phyloP scores from a whole-genome alignment of 1,140 invertebrate genomes.

The Drosophila cardini region DNA sequence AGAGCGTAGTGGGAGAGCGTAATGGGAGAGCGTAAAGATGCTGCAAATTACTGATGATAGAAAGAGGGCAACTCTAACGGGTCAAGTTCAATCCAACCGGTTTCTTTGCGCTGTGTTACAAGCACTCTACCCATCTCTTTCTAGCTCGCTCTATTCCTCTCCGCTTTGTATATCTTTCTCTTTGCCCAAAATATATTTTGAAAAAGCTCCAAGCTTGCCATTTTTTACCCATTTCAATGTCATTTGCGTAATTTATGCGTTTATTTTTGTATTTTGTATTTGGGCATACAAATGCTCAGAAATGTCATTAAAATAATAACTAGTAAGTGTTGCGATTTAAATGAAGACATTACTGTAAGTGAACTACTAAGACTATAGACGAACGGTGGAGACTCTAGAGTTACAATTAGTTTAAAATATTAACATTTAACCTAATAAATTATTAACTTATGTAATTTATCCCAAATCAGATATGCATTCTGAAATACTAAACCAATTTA shows the following conservation, averaged over 20 bases:
- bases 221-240: slow-evolving; percentile 42
- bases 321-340: slow-evolving; percentile 23
- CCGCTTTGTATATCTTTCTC: background rate
- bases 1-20: background rate
- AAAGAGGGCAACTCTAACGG: slow-evolving; percentile 20
- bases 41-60: background rate
- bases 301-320: slow-evolving; percentile 42
- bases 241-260: slow-evolving; percentile 41
- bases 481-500: too few relatives aligned
- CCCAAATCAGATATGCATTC: too few relatives aligned
- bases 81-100: slow-evolving; percentile 56
- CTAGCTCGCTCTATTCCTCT: background rate
- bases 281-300: slow-evolving; percentile 26
- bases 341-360: slow-evolving; percentile 31
- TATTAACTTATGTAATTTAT: too few relatives aligned
- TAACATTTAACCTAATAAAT: too few relatives aligned
- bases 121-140: background rate
- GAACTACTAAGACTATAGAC: background rate
- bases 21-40: slow-evolving; percentile 1
- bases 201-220: slow-evolving; percentile 26
- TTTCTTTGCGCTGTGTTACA: slow-evolving; percentile 5
- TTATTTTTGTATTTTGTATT: slow-evolving; percentile 10
- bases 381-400: slow-evolving; percentile 1
- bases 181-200: slow-evolving; percentile 1
- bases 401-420: too few relatives aligned